Evolutionary conservation across 1,140 invertebrate genomes (phyloP).

Genomic region (Elysia chlorotica): DNA sequence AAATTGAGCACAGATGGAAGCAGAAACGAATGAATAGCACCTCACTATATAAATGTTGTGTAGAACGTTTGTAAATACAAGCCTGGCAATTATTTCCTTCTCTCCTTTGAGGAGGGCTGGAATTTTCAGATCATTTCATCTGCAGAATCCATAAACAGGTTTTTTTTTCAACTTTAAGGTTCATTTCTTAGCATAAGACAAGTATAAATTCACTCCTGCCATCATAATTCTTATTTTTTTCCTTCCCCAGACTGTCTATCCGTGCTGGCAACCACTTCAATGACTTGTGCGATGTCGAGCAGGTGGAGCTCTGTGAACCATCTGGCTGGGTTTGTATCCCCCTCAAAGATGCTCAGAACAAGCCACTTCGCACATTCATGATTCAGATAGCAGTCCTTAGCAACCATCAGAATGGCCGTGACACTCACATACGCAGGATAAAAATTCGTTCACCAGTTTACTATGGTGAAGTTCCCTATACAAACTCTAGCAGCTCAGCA

Average conservation of each 20-base stretch:
- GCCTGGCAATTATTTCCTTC: too few species aligned
- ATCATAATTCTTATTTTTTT: too few species aligned
- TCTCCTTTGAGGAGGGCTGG: too few species aligned
- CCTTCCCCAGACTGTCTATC: constrained; percentile 82
- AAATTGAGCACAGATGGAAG: too few species aligned
- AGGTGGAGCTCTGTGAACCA: constrained; percentile 92
- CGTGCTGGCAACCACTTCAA: constrained; percentile 95
- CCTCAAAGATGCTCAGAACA: constrained; percentile 81
- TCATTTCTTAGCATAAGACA: too few species aligned
- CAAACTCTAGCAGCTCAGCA: constrained; percentile 77
- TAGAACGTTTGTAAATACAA: too few species aligned
- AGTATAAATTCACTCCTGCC: too few species aligned
- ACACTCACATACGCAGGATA: constrained; percentile 97
- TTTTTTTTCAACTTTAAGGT: too few species aligned
- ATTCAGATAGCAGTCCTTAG: constrained; percentile 81
- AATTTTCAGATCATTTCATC: too few species aligned
- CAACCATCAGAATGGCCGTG: constrained; percentile 98
- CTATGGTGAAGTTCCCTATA: constrained; percentile 71
- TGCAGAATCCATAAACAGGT: too few species aligned
- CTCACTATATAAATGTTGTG: too few species aligned
- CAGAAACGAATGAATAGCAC: too few species aligned
- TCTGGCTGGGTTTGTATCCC: constrained; percentile 93
- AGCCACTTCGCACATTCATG: constrained; percentile 92
- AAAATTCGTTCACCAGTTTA: constrained; percentile 89
- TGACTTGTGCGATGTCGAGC: constrained; percentile 96